Percentiles rank a stretch among this genome's conserved stretches.
Evolutionary conservation across 1,140 invertebrate genomes (phyloP).

Genomic region (Aphidius gifuensis): DNA sequence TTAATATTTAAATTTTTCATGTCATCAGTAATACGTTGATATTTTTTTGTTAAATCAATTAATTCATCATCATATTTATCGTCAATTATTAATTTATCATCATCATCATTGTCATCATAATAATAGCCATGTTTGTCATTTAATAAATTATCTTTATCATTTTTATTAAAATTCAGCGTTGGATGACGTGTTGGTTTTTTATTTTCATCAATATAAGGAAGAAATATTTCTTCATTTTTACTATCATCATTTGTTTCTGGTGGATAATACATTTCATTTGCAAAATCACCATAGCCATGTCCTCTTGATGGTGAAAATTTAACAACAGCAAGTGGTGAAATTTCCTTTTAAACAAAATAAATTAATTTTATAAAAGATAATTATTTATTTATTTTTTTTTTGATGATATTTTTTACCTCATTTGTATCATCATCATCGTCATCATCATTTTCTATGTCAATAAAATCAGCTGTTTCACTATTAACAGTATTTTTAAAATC

Average conservation of each 20-base stretch:
- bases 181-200: constrained; percentile 6
- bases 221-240: not conserved
- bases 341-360: constrained; percentile 45
- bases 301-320: constrained; percentile 72
- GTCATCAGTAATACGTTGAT: not conserved
- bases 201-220: constrained; percentile 2
- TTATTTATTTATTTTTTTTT: not conserved
- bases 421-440: not conserved
- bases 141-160: not conserved
- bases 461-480: not conserved
- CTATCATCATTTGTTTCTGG: constrained; percentile 39
- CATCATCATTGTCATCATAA: not conserved
- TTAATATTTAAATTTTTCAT: not conserved
- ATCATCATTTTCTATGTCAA: not conserved
- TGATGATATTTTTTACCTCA: not conserved
- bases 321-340: constrained; percentile 70
- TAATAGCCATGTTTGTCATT: not conserved
- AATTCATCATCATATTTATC: constrained; percentile 12
- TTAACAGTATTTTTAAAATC: constrained; percentile 25
- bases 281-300: constrained; percentile 65
- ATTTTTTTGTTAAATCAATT: too few species aligned
- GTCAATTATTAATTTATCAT: not conserved
- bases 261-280: constrained; percentile 76
- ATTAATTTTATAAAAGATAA: not conserved
- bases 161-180: constrained; percentile 7